A percentile compares a stretch with the other conserved stretches of the same genome.
These are phyloP conservation scores for Rhabdornis inornatus DNA, from an alignment of 2,113 vertebrate genomes.

Conservation along the genomic window DNA sequence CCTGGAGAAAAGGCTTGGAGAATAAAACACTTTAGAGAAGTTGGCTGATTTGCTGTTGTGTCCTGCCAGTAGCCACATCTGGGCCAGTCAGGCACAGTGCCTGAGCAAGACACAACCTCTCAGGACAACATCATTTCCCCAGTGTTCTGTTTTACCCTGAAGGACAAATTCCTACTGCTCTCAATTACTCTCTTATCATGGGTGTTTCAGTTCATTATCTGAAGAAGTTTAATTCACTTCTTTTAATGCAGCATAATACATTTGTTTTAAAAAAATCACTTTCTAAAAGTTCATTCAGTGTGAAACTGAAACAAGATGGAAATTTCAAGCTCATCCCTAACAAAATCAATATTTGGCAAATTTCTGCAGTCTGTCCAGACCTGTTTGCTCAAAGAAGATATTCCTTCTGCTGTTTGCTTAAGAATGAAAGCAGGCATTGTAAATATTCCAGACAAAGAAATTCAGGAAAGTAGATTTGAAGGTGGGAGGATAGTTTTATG, in stretches of 20 bases:
- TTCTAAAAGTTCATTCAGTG: background rate
- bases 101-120: background rate
- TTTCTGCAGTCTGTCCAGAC: background rate
- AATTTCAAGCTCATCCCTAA: background rate
- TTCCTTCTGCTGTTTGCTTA: background rate
- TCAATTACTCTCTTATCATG: background rate
- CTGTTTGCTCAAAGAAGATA: background rate
- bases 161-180: background rate
- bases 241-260: background rate
- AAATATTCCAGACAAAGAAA: background rate
- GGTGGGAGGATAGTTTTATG: background rate
- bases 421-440: background rate
- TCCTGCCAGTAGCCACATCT: background rate
- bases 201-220: background rate
- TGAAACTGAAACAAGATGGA: background rate
- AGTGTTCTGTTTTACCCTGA: background rate
- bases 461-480: background rate
- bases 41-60: background rate
- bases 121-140: background rate
- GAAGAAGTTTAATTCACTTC: background rate
- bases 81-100: background rate
- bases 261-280: background rate
- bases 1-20: background rate
- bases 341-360: background rate
- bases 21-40: background rate